These are phyloP conservation scores for Amphipyra tragopoginis DNA, from an alignment of 2,888 invertebrate species.

Conservation along the genomic window DNA sequence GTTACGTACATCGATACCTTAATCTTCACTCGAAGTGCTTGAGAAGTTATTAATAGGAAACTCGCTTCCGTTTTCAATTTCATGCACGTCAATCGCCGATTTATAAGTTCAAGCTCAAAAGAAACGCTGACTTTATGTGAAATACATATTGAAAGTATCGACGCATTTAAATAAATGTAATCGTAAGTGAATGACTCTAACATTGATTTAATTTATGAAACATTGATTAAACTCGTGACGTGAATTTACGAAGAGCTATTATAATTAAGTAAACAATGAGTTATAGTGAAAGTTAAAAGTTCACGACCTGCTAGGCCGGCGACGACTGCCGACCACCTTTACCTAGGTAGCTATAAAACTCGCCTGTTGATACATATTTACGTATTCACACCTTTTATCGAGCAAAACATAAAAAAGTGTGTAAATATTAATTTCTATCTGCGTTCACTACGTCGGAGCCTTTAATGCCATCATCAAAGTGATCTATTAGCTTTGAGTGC, in stretches of 20 bases:
- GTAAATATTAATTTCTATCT: conserved; percentile 28
- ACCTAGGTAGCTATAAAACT: neutral
- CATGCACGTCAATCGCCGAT: conserved; percentile 20
- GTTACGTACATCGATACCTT: conserved; percentile 15
- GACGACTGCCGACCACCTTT: neutral
- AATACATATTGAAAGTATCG: neutral
- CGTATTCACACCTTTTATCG: conserved; percentile 19
- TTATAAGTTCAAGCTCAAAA: conserved; percentile 30
- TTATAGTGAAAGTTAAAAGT: conserved; percentile 49
- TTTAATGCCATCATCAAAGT: conserved; percentile 20
- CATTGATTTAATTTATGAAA: conserved; percentile 37
- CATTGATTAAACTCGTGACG: conserved; percentile 36
- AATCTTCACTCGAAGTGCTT: conserved; percentile 30
- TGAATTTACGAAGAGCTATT: conserved; percentile 50
- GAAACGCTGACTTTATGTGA: conserved; percentile 2
- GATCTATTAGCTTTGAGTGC: conserved; percentile 14
- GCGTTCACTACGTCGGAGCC: conserved; percentile 3
- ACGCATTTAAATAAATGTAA: neutral
- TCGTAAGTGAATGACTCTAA: conserved; percentile 1
- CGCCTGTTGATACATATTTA: conserved; percentile 28
- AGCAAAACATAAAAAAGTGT: conserved; percentile 12
- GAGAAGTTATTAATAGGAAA: conserved; percentile 34
- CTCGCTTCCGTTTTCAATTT: conserved; percentile 38
- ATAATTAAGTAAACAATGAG: conserved; percentile 38
- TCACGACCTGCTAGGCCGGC: conserved; percentile 15